Percentiles rank a stretch among this genome's conserved stretches.
Evolutionary conservation across 2,888 invertebrate genomes (phyloP).

Genomic region (Ennomos fuscantarius): DNA sequence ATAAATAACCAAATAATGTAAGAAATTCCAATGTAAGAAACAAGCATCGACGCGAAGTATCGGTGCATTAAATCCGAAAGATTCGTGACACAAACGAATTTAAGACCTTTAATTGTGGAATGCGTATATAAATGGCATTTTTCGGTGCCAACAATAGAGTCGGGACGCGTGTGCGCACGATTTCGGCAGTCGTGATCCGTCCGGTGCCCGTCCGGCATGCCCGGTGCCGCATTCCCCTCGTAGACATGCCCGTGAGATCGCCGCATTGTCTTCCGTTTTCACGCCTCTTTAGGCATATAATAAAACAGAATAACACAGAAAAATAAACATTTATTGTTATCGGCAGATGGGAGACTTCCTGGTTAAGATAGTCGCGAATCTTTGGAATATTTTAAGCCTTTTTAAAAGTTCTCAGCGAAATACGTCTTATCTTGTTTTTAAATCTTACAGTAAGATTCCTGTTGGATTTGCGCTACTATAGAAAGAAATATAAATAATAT

Average conservation of each 20-base stretch:
- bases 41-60: too few relatives aligned
- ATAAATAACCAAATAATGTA: too few relatives aligned
- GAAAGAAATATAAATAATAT: too few relatives aligned
- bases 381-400: slow-evolving; percentile 2
- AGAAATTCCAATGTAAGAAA: too few relatives aligned
- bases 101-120: slow-evolving; percentile 23
- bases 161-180: slow-evolving; percentile 68
- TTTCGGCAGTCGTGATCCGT: slow-evolving; percentile 61
- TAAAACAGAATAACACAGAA: slow-evolving; percentile 12
- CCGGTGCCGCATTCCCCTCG: slow-evolving; percentile 61
- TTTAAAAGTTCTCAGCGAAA: background rate
- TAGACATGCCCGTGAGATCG: slow-evolving; percentile 73
- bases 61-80: background rate
- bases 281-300: slow-evolving; percentile 52
- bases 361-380: slow-evolving; percentile 16
- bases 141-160: slow-evolving; percentile 38
- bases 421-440: too few relatives aligned
- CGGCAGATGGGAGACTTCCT: slow-evolving; percentile 14
- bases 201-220: slow-evolving; percentile 13
- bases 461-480: too few relatives aligned
- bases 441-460: too few relatives aligned
- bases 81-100: slow-evolving; percentile 5
- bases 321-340: slow-evolving; percentile 10
- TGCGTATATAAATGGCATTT: slow-evolving; percentile 37
- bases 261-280: slow-evolving; percentile 67